Base-by-base conservation (phyloP, 2,797 vertebrate genomes). In the Tapirus indicus region DNA sequence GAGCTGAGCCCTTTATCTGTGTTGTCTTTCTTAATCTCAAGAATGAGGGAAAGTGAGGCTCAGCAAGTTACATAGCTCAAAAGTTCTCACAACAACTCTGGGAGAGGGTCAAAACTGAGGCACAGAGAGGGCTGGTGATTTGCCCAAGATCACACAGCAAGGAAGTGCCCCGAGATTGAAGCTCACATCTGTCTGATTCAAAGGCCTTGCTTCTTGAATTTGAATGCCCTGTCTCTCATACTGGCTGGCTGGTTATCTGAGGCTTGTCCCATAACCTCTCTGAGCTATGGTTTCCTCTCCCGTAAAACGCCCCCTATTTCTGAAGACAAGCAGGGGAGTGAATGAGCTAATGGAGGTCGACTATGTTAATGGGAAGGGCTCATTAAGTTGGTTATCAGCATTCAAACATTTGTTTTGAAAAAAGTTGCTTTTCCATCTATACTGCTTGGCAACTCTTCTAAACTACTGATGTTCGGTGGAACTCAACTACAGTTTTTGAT, bases 11-110 rank as follows among this genome's bases (percentile, higher is more conserved):
- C 25, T 93, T 68, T 71, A n/a, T 83, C 72, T 80, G 7, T 93
- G 71, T 69, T 84, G 74, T 87, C 64, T 93, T 54, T 16, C 29
- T 96, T 88, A 47, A 96, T 84, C 75, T 83, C 21, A 69, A 17
- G 58, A 44, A 32, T 38, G 60, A 49, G 64, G 54, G 29, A n/a
- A 82, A 20, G 29, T 1, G 58, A 95, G 41, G 62, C 1, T 71
- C 8, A 35, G 44, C 32, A 64, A 94, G 44, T 54, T 49, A 85
- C 71, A 60, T 54, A 74, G n/a, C 77, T 84, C 80, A 68, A 14
- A 62, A 21, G 25, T 82, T 58, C 29, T 68, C 12, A 49, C 11
- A n/a, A 29, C 21, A 47, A 44, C 27, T 17, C 71, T 41, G n/a
- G 56, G 35, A 75, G 49, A 90, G 17, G 66, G n/a, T 23, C n/a